phyloP scores from a whole-genome alignment of 35 echinoderm and acorn worm species.

The Strongylocentrotus purpuratus region DNA sequence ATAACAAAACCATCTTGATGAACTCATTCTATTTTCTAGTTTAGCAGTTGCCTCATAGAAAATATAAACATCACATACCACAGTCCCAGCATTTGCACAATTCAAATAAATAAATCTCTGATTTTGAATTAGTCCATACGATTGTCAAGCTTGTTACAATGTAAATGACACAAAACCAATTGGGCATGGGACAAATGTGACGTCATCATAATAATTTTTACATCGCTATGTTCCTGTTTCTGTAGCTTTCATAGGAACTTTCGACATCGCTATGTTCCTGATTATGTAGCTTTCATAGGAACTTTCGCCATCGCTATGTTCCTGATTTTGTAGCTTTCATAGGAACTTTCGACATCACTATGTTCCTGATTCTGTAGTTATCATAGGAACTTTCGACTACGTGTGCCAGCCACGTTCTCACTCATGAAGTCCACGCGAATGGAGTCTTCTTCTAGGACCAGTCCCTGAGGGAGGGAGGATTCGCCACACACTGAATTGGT shows the following conservation, averaged over 20 bases:
- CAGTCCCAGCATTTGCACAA: too few relatives aligned
- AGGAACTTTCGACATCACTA: too few relatives aligned
- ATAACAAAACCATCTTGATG: too few relatives aligned
- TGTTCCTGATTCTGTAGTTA: neutral
- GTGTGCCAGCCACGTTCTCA: constrained; percentile 48
- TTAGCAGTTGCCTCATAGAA: too few relatives aligned
- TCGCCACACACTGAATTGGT: neutral
- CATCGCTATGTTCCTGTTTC: neutral
- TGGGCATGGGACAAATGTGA: neutral
- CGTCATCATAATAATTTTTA: neutral
- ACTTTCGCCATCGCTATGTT: too few relatives aligned
- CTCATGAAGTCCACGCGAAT: constrained; percentile 23
- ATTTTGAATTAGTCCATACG: too few relatives aligned
- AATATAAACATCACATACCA: too few relatives aligned
- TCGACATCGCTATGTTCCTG: neutral
- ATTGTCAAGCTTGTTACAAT: too few relatives aligned
- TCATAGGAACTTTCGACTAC: neutral
- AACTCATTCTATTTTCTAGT: too few relatives aligned
- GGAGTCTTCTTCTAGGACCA: neutral
- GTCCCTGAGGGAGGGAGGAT: constrained; percentile 14
- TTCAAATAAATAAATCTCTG: too few relatives aligned
- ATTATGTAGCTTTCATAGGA: neutral
- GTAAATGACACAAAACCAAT: neutral
- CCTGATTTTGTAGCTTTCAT: neutral
- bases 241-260: neutral